Evolutionary conservation across 2,888 invertebrate species (phyloP).

Genomic region (Holacanthella duospinosa): DNA sequence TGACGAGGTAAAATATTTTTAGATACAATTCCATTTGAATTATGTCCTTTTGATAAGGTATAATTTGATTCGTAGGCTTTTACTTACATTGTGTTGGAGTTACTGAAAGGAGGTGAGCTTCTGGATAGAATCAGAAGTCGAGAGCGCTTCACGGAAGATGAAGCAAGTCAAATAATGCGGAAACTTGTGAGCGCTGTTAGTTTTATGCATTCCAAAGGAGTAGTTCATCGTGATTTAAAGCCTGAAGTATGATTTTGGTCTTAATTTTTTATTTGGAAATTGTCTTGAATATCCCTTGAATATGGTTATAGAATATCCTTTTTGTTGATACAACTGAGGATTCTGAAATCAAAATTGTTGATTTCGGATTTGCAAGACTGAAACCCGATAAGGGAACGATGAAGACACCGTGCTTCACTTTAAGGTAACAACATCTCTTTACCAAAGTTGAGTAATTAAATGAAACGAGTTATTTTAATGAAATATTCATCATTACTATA

Average conservation of each 20-base stretch:
- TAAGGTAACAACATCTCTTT: no score
- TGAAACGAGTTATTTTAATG: not conserved
- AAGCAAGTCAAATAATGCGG: slow-evolving; percentile 66
- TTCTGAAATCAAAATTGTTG: slow-evolving; percentile 73
- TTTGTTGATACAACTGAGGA: slow-evolving; percentile 51
- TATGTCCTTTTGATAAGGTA: not conserved
- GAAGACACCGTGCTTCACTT: slow-evolving; percentile 83
- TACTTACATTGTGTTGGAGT: slow-evolving; percentile 82
- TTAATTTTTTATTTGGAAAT: slow-evolving; percentile 6
- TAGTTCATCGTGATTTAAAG: slow-evolving; percentile 88
- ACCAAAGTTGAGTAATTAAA: not conserved
- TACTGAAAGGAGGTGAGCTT: slow-evolving; percentile 73
- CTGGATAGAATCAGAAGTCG: slow-evolving; percentile 55
- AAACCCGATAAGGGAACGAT: slow-evolving; percentile 52
- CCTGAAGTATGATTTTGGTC: slow-evolving; percentile 60
- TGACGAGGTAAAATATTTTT: slow-evolving; percentile 52
- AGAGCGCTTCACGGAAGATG: slow-evolving; percentile 60
- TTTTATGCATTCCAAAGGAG: slow-evolving; percentile 70
- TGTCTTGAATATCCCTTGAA: not conserved
- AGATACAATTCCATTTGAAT: not conserved
- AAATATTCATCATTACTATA: no score
- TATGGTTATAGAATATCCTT: slow-evolving; percentile 51
- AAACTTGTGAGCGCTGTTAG: slow-evolving; percentile 73
- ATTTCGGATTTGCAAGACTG: slow-evolving; percentile 89
- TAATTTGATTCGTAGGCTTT: slow-evolving; percentile 49